phyloP scores from a whole-genome alignment of 2,888 invertebrate species.

The Melanotus villosus region DNA sequence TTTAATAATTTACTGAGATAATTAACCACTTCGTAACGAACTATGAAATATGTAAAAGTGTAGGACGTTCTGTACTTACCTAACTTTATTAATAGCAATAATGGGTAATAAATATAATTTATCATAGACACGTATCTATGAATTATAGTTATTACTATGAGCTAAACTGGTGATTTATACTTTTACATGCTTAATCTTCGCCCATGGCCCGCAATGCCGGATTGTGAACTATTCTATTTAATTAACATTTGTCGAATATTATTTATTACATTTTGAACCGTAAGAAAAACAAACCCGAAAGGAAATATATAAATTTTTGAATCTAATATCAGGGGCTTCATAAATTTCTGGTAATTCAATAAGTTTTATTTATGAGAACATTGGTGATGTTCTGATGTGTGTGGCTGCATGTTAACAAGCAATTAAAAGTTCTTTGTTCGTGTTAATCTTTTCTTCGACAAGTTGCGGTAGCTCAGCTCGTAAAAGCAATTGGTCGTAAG shows the following conservation, averaged over 20 bases:
- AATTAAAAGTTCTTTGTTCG: slow-evolving; percentile 32
- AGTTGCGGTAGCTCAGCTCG: slow-evolving; percentile 26
- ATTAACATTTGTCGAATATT: slow-evolving; percentile 27
- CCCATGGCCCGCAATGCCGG: not conserved
- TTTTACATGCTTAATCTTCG: slow-evolving; percentile 19
- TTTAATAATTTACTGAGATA: not conserved
- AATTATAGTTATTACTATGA: slow-evolving; percentile 32
- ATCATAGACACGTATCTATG: slow-evolving; percentile 25
- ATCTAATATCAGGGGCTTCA: not conserved
- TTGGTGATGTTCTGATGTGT: not conserved
- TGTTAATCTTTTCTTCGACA: slow-evolving; percentile 27
- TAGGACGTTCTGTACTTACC: slow-evolving; percentile 14
- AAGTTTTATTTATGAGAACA: slow-evolving; percentile 16
- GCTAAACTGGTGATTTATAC: slow-evolving; percentile 30
- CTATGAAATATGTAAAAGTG: not conserved
- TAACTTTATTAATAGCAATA: slow-evolving; percentile 30
- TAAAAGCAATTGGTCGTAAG: slow-evolving; percentile 38
- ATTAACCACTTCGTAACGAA: slow-evolving; percentile 1
- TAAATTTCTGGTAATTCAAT: slow-evolving; percentile 12
- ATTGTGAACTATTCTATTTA: slow-evolving; percentile 19
- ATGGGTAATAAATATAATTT: slow-evolving; percentile 34
- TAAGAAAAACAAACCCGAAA: slow-evolving; percentile 4
- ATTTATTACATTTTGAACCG: slow-evolving; percentile 14
- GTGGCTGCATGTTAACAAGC: slow-evolving; percentile 35
- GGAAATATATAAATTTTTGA: slow-evolving; percentile 4